Conservation (phyloP, 1,140 invertebrate genomes). For the Temnothorax nylanderi region DNA sequence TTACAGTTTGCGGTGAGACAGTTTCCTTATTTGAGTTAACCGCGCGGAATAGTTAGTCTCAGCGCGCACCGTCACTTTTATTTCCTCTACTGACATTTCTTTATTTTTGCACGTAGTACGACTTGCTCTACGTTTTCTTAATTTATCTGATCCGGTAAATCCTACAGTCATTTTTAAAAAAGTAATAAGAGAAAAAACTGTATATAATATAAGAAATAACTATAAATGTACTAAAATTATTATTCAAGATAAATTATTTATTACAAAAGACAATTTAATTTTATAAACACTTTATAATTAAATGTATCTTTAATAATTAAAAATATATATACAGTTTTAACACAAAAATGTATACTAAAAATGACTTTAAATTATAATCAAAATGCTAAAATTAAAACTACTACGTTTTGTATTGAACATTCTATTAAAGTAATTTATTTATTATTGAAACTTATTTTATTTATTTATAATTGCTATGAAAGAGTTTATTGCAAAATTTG, state of each 20-base stretch:
- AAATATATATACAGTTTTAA: background rate
- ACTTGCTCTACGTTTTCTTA: background rate
- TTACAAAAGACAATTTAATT: background rate
- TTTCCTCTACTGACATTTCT: conserved; percentile 35
- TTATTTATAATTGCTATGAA: background rate
- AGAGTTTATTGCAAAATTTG: background rate
- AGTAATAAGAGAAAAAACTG: background rate
- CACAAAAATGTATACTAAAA: background rate
- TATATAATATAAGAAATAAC: background rate
- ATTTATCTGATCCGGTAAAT: conserved; percentile 10
- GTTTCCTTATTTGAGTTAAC: conserved; percentile 70
- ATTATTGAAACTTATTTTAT: background rate
- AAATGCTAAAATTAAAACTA: background rate
- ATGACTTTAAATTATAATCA: background rate
- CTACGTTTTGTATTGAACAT: background rate
- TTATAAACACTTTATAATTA: background rate
- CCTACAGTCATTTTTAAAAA: background rate
- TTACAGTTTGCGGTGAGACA: conserved; percentile 36
- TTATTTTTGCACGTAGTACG: conserved; percentile 16
- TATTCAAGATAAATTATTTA: background rate
- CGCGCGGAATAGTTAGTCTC: conserved; percentile 53
- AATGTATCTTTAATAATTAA: background rate
- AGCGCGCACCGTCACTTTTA: conserved; percentile 35
- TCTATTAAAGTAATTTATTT: background rate
- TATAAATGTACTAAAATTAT: background rate